phyloP scores from a whole-genome alignment of 2,888 invertebrate genomes.

The Ectobius pallidus region DNA sequence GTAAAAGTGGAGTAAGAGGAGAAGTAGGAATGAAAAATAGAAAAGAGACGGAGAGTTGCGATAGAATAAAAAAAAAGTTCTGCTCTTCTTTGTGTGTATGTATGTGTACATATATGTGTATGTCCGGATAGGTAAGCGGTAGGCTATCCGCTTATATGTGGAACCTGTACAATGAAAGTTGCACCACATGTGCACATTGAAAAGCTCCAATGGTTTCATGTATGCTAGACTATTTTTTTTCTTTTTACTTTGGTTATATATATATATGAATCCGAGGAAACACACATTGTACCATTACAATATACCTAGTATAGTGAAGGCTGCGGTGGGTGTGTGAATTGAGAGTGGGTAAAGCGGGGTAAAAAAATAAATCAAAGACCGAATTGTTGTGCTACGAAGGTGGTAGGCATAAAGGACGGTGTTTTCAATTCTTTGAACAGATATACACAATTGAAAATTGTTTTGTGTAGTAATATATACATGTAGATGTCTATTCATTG shows the following conservation, averaged over 20 bases:
- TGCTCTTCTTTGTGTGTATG: conserved; percentile 37
- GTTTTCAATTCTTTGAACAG: conserved; percentile 9
- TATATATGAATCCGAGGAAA: conserved; percentile 27
- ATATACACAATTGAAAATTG: conserved; percentile 22
- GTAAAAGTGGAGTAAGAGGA: conserved; percentile 16
- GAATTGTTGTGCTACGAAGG: conserved; percentile 19
- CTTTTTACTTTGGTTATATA: not conserved
- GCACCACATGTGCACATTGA: conserved; percentile 13
- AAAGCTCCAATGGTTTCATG: not conserved
- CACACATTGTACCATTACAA: conserved; percentile 22
- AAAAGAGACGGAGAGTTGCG: not conserved
- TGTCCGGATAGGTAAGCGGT: too few species aligned
- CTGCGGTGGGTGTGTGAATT: too few species aligned
- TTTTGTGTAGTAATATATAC: conserved; percentile 1
- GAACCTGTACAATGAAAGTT: conserved; percentile 37
- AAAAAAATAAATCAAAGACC: conserved; percentile 23
- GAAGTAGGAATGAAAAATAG: not conserved
- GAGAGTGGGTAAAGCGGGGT: not conserved
- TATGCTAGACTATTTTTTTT: conserved; percentile 14
- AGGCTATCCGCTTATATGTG: conserved; percentile 39
- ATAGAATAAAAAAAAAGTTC: conserved; percentile 32
- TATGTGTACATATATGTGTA: too few species aligned
- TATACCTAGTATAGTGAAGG: not conserved
- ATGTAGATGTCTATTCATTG: conserved; percentile 16
- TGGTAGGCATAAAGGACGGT: conserved; percentile 14